Evolutionary conservation across 2,113 vertebrate species (phyloP), one percentile per base, ranked within the genome.

Genomic region (Vulpes lagopus): DNA sequence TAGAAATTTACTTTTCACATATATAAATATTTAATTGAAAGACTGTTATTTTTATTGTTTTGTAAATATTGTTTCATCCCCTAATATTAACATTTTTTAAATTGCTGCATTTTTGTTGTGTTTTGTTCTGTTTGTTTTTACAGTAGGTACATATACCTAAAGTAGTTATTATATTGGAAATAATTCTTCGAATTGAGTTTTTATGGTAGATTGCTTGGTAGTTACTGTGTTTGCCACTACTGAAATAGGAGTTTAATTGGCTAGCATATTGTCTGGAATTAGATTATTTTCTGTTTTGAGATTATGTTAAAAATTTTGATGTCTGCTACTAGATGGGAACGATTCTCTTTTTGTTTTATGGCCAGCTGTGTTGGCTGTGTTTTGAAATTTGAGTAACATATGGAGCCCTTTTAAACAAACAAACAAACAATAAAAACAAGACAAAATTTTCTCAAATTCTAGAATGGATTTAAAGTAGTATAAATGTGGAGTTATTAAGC

Each of bases 261-360:
- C 17, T 65, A n/a, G 20, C 87, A 14, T 71, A 32, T 93, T 51
- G 49, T 89, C 38, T 96, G 12, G 60, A 86, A 27, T 93, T 89
- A 83, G 89, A 87, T 95, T 95, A 89, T 86, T 96, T 96, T 96
- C n/a, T 95, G 49, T 89, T 96, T 89, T 6, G 81, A 74, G 51
- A 92, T 89, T 93, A 80, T 60, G 38, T 53, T 97, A 51, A 80
- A 51, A 93, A 51, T 96, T 74, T 90, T 93, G 74, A 84, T 91
- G 78, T 89, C 49, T 96, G 49, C 93, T 65, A 97, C 91, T 88
- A 96, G 91, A 94, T 95, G 81, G 76, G 67, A 91, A 73, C 67
- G 91, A 86, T 93, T 43, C 14, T 89, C 76, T 93, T 76, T 97
- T 73, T 67, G 35, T 76, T 93, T 23, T 43, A 25, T 65, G 83